phyloP scores from a whole-genome alignment of 1,140 invertebrate genomes.

The Calycopis cecrops region DNA sequence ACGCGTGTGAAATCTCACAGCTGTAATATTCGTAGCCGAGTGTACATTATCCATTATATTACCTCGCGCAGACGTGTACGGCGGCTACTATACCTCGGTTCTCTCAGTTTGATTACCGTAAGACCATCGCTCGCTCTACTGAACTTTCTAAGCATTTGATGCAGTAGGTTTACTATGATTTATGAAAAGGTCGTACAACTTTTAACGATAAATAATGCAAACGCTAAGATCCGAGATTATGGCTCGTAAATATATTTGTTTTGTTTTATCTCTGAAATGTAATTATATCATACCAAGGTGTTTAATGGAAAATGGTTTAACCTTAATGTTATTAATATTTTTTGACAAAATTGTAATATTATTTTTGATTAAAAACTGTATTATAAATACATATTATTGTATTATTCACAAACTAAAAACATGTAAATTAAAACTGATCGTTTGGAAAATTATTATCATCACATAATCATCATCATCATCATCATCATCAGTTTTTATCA shows the following conservation, averaged over 20 bases:
- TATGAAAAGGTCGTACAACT: conserved; percentile 15
- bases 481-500: too few relatives aligned
- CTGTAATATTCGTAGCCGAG: not conserved
- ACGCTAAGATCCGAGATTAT: conserved; percentile 2
- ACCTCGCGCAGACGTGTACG: conserved; percentile 16
- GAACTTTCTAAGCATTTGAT: conserved; percentile 58
- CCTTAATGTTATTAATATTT: not conserved
- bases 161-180: conserved; percentile 33
- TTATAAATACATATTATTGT: too few relatives aligned
- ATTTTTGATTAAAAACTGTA: too few relatives aligned
- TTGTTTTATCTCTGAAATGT: not conserved
- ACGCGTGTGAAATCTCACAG: too few relatives aligned
- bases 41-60: conserved; percentile 15
- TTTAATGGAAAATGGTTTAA: not conserved
- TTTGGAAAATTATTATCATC: too few relatives aligned
- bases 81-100: conserved; percentile 29
- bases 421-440: too few relatives aligned
- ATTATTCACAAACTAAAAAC: too few relatives aligned
- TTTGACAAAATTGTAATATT: too few relatives aligned
- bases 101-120: conserved; percentile 60
- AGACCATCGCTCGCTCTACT: conserved; percentile 48
- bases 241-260: conserved; percentile 4
- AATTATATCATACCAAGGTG: not conserved
- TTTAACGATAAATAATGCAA: conserved; percentile 9
- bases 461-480: too few relatives aligned